These are phyloP conservation scores for Erpornis zantholeuca DNA, from an alignment of 2,113 vertebrate species.

Conservation along the genomic window DNA sequence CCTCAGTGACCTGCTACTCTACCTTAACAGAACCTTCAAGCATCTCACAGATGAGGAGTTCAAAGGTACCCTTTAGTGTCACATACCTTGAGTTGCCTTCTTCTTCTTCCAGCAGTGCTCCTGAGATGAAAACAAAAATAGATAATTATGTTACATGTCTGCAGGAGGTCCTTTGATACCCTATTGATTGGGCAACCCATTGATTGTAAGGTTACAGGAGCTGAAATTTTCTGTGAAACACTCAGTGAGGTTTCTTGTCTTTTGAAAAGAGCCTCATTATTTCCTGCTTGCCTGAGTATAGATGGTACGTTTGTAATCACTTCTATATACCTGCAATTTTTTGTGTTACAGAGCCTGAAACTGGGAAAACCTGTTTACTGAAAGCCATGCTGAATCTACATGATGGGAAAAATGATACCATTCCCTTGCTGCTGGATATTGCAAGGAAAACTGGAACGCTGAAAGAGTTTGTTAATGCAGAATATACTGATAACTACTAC, in stretches of 20 bases:
- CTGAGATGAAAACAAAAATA: background rate
- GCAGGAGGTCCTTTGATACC: background rate
- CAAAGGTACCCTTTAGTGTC: slow-evolving; percentile 74
- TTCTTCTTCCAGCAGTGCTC: background rate
- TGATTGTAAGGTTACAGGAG: background rate
- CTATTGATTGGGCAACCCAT: background rate
- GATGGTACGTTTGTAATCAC: background rate
- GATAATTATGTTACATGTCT: background rate
- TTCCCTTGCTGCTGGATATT: slow-evolving; percentile 82
- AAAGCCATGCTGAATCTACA: slow-evolving; percentile 92
- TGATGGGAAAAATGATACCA: slow-evolving; percentile 81
- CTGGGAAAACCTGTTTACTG: slow-evolving; percentile 89
- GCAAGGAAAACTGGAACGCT: slow-evolving; percentile 84
- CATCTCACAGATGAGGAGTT: slow-evolving; percentile 85
- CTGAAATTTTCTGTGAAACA: background rate
- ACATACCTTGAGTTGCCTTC: background rate
- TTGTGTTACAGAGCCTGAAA: slow-evolving; percentile 78
- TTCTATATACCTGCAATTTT: background rate
- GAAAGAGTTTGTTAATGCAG: slow-evolving; percentile 84
- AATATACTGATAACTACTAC: slow-evolving; percentile 87
- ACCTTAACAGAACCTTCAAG: slow-evolving; percentile 80
- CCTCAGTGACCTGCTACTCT: slow-evolving; percentile 81
- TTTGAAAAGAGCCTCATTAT: background rate
- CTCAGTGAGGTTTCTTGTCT: background rate
- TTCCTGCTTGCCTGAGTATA: background rate